Percentiles rank a stretch among this genome's conserved stretches.
phyloP scores from a whole-genome alignment of 2,888 invertebrate genomes.

The Stenchaetothrips biformis region DNA sequence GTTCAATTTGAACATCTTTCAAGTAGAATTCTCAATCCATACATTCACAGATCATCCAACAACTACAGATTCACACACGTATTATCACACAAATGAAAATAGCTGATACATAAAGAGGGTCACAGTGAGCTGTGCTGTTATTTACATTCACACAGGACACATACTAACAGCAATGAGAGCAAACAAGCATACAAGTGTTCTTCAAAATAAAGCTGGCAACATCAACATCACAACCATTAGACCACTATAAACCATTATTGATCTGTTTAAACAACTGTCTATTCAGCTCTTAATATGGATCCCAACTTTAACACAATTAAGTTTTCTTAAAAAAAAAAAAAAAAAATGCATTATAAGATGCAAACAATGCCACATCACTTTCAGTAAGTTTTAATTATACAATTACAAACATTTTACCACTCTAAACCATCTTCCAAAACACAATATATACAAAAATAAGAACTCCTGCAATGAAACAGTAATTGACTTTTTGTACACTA shows the following conservation, averaged over 20 bases:
- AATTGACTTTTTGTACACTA: constrained; percentile 54
- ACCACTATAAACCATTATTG: constrained; percentile 28
- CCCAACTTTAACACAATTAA: constrained; percentile 34
- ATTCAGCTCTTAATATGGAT: constrained; percentile 44
- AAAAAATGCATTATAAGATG: constrained; percentile 36
- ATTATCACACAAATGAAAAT: neutral
- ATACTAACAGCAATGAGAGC: neutral
- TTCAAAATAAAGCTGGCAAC: constrained; percentile 16
- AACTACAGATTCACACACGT: neutral
- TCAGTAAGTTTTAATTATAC: constrained; percentile 38
- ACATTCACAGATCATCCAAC: no score
- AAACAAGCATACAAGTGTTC: neutral
- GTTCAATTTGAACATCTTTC: neutral
- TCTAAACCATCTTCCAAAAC: constrained; percentile 42
- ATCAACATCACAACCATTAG: constrained; percentile 26
- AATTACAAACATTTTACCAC: constrained; percentile 49
- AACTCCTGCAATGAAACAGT: constrained; percentile 49
- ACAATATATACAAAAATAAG: constrained; percentile 56
- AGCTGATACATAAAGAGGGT: no score
- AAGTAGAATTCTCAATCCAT: no score
- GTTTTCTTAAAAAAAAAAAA: constrained; percentile 32
- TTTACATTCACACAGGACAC: neutral
- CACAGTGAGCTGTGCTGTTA: no score
- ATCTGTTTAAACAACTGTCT: constrained; percentile 29
- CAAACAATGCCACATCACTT: constrained; percentile 36